Base-by-base conservation (phyloP, 1,140 invertebrate genomes). In the Hylyphantes graminicola region DNA sequence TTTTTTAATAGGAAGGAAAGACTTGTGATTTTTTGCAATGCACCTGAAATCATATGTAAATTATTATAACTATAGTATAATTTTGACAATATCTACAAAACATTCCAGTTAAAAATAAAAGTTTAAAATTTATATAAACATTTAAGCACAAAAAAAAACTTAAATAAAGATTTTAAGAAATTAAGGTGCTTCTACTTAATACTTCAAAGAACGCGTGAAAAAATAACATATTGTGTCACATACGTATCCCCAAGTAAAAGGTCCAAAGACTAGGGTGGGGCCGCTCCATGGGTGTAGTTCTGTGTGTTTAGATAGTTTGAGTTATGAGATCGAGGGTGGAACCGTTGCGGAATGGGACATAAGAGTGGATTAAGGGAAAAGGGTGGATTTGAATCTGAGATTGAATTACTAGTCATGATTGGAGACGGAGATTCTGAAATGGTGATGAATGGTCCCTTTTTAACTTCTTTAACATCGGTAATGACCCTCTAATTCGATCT, bases 241-340 rank as follows among this genome's bases (percentile, higher is more conserved):
- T 65, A 13, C 17, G 74, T 35, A 21, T 61, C 21, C 17, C n/a
- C 19, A 50, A 63, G 19, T 59, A 59, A n/a, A n/a, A n/a, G 74
- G 72, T 17, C 15, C 50, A 11, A 10, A 21, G 65, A 12, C 54
- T 48, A 65, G 77, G 65, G 77, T 76, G 73, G 73, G 21, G 73
- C 65, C 13, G 48, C 10, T 53, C 64, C 53, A 55, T 53, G 77
- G 65, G 77, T 80, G 77, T 70, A 80, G 77, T 70, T 80, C 77
- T 35, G 67, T 35, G 53, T 70, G 35, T 65, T 67, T 53, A 67
- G 67, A 67, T 54, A 51, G 61, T 80, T 80, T 80, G 77, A 80
- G 70, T 80, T 55, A 80, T 80, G 77, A 70, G 77, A 50, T 64
- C 15, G 63, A 54, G 77, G 77, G 77, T 70, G 77, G 77, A 17